phyloP scores from a whole-genome alignment of 1,140 invertebrate species.

The Myzus persicae region DNA sequence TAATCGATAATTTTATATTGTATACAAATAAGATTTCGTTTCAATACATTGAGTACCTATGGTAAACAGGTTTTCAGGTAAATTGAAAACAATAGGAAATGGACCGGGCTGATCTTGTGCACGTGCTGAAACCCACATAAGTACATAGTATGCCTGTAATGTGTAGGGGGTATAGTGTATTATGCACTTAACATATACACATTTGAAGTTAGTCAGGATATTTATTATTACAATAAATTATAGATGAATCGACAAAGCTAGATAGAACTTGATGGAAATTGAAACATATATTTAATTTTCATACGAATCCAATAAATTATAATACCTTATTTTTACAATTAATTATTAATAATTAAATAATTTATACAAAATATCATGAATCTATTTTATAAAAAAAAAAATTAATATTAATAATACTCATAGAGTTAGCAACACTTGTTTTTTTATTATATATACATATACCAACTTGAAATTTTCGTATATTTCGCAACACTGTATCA shows the following conservation, averaged over 20 bases:
- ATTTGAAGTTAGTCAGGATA: background rate
- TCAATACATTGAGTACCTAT: background rate
- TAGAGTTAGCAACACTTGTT: background rate
- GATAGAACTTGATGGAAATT: background rate
- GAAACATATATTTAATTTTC: background rate
- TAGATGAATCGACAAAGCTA: background rate
- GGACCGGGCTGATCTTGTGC: background rate
- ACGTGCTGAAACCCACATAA: background rate
- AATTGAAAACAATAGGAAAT: background rate
- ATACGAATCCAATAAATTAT: background rate
- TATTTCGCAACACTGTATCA: no score
- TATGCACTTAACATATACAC: no score
- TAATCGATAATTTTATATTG: background rate
- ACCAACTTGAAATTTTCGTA: background rate
- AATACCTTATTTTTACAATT: background rate
- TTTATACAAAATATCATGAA: background rate
- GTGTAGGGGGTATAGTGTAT: background rate
- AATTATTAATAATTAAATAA: background rate
- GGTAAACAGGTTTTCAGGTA: background rate
- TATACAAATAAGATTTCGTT: background rate
- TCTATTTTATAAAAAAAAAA: background rate
- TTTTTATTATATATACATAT: background rate
- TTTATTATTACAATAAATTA: background rate
- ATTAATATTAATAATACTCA: background rate
- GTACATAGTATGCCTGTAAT: background rate